phyloP scores from a whole-genome alignment of 1,140 invertebrate genomes.

The Formica selysi region DNA sequence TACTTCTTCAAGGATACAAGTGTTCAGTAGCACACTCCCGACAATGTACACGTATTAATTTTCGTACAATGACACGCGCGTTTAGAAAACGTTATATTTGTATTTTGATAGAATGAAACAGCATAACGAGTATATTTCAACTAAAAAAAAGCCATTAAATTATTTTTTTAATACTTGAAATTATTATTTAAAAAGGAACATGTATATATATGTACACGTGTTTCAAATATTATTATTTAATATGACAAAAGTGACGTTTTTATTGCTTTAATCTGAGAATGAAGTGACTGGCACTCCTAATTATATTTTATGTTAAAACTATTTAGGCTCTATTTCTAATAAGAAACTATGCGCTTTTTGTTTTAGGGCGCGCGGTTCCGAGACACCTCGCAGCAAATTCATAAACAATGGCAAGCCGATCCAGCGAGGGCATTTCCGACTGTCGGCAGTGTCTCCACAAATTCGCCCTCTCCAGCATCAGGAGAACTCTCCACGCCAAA shows the following conservation, averaged over 20 bases:
- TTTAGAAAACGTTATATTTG: not conserved
- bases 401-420: constrained; percentile 85
- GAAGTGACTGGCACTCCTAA: not conserved
- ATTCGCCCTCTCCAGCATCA: constrained; percentile 74
- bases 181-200: not conserved
- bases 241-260: not conserved
- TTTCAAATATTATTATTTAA: not conserved
- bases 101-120: not conserved
- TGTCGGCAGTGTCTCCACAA: constrained; percentile 78
- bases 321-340: not conserved
- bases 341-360: constrained; percentile 21
- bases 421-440: constrained; percentile 84
- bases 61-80: not conserved
- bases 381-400: constrained; percentile 85
- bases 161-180: not conserved
- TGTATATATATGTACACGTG: not conserved
- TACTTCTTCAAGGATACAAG: constrained; percentile 72
- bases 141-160: not conserved
- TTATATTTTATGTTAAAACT: not conserved
- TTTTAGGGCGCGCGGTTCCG: constrained; percentile 84
- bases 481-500: constrained; percentile 80
- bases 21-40: constrained; percentile 17
- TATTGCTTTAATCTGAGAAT: not conserved
- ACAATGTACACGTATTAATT: constrained; percentile 49
- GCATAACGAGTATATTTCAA: not conserved